phyloP scores from a whole-genome alignment of 1,140 invertebrate species.

The Spodoptera frugiperda region DNA sequence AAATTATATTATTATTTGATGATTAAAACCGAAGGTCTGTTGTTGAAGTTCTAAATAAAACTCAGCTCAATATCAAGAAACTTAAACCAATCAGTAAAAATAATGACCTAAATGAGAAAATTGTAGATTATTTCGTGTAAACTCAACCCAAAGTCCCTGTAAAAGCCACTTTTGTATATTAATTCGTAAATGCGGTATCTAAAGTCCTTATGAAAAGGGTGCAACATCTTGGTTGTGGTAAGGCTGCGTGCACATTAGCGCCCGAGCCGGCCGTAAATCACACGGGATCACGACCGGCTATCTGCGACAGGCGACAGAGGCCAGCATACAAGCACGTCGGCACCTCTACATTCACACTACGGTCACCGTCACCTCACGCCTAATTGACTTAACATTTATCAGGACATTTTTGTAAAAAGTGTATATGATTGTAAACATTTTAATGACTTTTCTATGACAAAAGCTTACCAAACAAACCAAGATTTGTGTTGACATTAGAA shows the following conservation, averaged over 20 bases:
- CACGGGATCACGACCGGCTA: slow-evolving; percentile 68
- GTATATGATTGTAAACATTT: too few relatives aligned
- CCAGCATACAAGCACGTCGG: slow-evolving; percentile 32
- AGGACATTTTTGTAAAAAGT: too few relatives aligned
- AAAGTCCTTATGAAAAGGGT: slow-evolving; percentile 47
- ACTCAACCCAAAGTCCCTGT: neutral
- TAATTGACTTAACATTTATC: slow-evolving; percentile 30
- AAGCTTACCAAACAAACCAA: slow-evolving; percentile 4
- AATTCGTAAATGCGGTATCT: slow-evolving; percentile 30
- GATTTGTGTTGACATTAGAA: slow-evolving; percentile 32
- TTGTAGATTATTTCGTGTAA: slow-evolving; percentile 1
- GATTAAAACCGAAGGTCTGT: too few relatives aligned
- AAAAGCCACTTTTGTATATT: slow-evolving; percentile 30
- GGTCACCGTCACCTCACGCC: slow-evolving; percentile 47
- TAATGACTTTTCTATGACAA: neutral
- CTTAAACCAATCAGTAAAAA: too few relatives aligned
- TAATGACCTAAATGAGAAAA: neutral
- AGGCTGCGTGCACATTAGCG: slow-evolving; percentile 64
- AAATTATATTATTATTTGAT: too few relatives aligned
- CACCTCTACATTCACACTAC: slow-evolving; percentile 35
- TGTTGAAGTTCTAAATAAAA: too few relatives aligned
- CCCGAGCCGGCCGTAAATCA: slow-evolving; percentile 69
- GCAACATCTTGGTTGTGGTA: slow-evolving; percentile 53
- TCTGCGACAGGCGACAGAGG: slow-evolving; percentile 62
- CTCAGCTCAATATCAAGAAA: too few relatives aligned